phyloP scores from a whole-genome alignment of 2,888 invertebrate genomes.

The Philereme vetulata region DNA sequence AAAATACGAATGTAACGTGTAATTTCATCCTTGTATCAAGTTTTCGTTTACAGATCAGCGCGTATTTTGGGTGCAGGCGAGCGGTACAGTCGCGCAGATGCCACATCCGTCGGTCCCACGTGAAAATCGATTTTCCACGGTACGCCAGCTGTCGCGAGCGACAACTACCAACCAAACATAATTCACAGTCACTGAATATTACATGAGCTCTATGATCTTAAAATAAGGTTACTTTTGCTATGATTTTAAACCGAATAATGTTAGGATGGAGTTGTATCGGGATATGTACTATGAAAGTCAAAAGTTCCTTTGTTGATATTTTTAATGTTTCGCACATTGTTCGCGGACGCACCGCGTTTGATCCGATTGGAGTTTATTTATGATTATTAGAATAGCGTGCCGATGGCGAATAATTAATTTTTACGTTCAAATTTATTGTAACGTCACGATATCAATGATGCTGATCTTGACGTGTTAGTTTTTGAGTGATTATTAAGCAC shows the following conservation, averaged over 20 bases:
- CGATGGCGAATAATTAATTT: constrained; percentile 79
- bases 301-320: constrained; percentile 83
- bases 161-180: constrained; percentile 61
- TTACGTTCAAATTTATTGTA: constrained; percentile 75
- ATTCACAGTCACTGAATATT: constrained; percentile 34
- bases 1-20: not conserved
- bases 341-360: constrained; percentile 78
- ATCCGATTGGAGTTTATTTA: constrained; percentile 81
- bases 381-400: constrained; percentile 81
- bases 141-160: constrained; percentile 80
- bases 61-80: constrained; percentile 71
- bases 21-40: constrained; percentile 15
- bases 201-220: constrained; percentile 37
- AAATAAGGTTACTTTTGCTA: constrained; percentile 42
- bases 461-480: constrained; percentile 48
- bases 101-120: constrained; percentile 81
- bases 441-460: constrained; percentile 64
- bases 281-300: constrained; percentile 80
- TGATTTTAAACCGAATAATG: constrained; percentile 36
- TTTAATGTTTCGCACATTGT: constrained; percentile 84
- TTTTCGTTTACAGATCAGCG: constrained; percentile 58
- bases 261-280: constrained; percentile 47
- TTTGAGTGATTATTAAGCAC: not conserved
- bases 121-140: constrained; percentile 83
- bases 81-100: constrained; percentile 77